These are phyloP conservation scores for Herpetotheres cachinnans DNA, from an alignment of 2,113 vertebrate genomes.

Conservation along the genomic window DNA sequence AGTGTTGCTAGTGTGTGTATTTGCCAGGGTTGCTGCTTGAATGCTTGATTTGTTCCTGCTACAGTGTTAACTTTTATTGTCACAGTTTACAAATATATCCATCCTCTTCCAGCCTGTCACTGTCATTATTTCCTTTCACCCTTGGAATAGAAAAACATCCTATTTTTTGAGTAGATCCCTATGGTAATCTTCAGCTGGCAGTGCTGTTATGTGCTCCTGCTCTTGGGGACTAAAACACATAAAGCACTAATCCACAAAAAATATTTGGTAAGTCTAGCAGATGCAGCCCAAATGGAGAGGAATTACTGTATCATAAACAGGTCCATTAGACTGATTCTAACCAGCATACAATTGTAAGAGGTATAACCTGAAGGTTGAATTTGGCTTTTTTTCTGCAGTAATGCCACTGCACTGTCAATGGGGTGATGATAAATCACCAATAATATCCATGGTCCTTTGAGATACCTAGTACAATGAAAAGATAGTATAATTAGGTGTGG, in stretches of 20 bases:
- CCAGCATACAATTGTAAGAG: not conserved
- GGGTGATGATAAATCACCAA: not conserved
- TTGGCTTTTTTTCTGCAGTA: not conserved
- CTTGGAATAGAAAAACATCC: slow-evolving; percentile 11
- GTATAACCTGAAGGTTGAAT: slow-evolving; percentile 7
- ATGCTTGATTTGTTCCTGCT: slow-evolving; percentile 45
- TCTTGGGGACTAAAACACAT: not conserved
- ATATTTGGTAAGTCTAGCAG: slow-evolving; percentile 32
- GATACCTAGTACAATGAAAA: not conserved
- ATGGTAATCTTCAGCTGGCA: not conserved
- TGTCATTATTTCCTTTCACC: slow-evolving; percentile 42
- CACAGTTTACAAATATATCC: slow-evolving; percentile 61
- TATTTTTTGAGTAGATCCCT: slow-evolving; percentile 25
- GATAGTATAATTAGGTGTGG: not conserved
- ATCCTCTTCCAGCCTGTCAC: slow-evolving; percentile 31
- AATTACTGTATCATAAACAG: slow-evolving; percentile 44
- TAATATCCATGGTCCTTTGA: not conserved
- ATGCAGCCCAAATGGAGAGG: slow-evolving; percentile 12
- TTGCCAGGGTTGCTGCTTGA: slow-evolving; percentile 48
- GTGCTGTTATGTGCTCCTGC: not conserved
- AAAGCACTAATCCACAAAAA: not conserved
- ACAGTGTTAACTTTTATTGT: slow-evolving; percentile 63
- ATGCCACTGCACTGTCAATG: not conserved
- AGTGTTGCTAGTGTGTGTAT: not conserved
- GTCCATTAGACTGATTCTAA: not conserved